Conservation (phyloP, 2,113 vertebrate species). For the Symphodus melops region DNA sequence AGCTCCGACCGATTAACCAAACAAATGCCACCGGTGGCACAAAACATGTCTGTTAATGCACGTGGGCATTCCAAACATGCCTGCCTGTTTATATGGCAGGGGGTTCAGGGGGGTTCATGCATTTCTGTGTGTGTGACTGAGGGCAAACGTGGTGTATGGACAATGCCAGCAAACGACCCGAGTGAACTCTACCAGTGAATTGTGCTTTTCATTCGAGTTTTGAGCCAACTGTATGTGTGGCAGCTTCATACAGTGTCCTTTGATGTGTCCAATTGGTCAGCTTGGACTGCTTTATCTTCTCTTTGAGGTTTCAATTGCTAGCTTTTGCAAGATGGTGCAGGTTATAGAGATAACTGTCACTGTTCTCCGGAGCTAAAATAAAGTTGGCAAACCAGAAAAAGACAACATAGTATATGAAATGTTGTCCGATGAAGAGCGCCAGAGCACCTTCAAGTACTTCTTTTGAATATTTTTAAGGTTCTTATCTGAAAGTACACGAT, state of each 20-base stretch:
- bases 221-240: conserved; percentile 6
- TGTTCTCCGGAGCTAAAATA: neutral
- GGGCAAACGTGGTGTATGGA: conserved; percentile 47
- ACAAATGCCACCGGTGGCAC: conserved; percentile 76
- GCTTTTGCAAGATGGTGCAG: neutral
- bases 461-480: too few relatives aligned
- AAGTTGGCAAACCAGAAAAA: too few relatives aligned
- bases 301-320: neutral
- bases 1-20: conserved; percentile 67
- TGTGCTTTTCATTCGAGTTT: conserved; percentile 33
- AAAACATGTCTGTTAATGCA: conserved; percentile 74
- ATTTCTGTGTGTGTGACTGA: conserved; percentile 46
- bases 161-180: conserved; percentile 25
- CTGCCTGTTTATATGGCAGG: conserved; percentile 69
- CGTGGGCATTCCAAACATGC: conserved; percentile 75
- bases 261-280: conserved; percentile 4
- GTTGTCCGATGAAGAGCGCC: too few relatives aligned
- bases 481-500: too few relatives aligned
- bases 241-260: neutral
- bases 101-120: conserved; percentile 68
- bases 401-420: too few relatives aligned
- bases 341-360: neutral
- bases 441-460: too few relatives aligned
- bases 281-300: neutral
- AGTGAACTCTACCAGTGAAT: conserved; percentile 53